Base-by-base conservation (phyloP, 2,888 invertebrate species). In the Euplexia lucipara region DNA sequence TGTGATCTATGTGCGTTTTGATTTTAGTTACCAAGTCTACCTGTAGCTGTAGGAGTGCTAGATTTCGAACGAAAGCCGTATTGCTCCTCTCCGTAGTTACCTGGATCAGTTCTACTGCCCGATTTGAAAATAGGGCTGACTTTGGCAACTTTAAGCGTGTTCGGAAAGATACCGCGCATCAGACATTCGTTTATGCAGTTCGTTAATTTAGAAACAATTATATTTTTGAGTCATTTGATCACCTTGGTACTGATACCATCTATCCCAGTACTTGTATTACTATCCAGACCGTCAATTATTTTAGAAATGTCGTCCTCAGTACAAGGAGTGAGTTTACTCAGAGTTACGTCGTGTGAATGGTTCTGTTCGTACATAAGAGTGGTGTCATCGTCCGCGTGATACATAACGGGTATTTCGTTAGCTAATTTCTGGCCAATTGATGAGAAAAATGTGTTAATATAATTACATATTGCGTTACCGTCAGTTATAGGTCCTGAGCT, bases 171-270 rank as follows among this genome's bases (percentile, higher is more conserved):
- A 16, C 30, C 47, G 16, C 30, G 30, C 47, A 45, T n/a, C 45
- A 45, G n/a, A 9, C 9, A 45, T 26, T n/a, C 45, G 45, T 45
- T 45, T 45, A 45, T 48, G 47, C 47, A 48, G 7, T 30, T 48
- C 3, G 16, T 32, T 48, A 48, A 7, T 32, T 32, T 48, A 12
- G 47, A 18, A 18, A 32, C 48, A 18, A 32, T 18, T 18, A 9
- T 32, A 32, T 48, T 48, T 32, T 48, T 48, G 18, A 32, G 48
- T 30, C 32, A 32, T 48, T 48, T 26, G 26, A 26, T 26, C 26
- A 26, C 26, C 26, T 48, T 44, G 20, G 44, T 44, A 3, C 14
- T 22, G 8, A 48, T 48, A 48, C 12, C 48, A 18, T 14, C 48
- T 32, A 32, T 4, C 12, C 48, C 48, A 4, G 48, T 18, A 8